Evolutionary conservation across 2,888 invertebrate genomes (phyloP), one percentile per base, ranked within the genome.

Genomic region (Vesta saturnalis): DNA sequence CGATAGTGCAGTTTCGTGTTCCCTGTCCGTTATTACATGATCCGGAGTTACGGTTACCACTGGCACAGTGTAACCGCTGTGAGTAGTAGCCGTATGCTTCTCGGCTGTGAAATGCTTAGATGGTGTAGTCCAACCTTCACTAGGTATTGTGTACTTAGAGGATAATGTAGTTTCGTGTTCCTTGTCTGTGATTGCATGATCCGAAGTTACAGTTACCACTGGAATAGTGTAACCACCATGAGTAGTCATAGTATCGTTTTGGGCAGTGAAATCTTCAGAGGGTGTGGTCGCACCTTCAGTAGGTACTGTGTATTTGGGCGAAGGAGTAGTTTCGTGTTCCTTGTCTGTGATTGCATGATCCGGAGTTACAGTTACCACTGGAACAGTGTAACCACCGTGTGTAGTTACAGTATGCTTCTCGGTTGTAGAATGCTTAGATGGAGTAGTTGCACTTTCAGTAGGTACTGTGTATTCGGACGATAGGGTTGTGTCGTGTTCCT

Each of bases 271-370:
- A 12, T 46, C 60, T 47, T 43, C 21, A n/a, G 12, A 10, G 1
- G 35, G 14, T 6, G 46, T 46, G 0, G 60, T 60, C 12, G 43
- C 6, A 6, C 21, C 12, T 12, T 15, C 39, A 6, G 57, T 15
- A 10, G 4, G 8, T 12, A 19, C 19, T 2, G 19, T 19, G 21
- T 52, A 39, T 39, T 39, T n/a, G n/a, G n/a, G 21, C 12, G 52
- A n/a, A 5, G 18, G 6, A 21, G 8, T 19, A 1, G 52, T 52
- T 49, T n/a, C 8, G 12, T 2, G 10, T 10, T 52, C 21, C n/a
- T 52, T 52, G 6, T 49, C 57, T 23, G 60, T 54, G 10, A 35
- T n/a, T n/a, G n/a, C 14, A 35, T 30, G 30, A 14, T 56, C 56
- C 12, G 56, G 35, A 3, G 30, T 56, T 4, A 56, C 56, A 1